Conservation (phyloP, 1,140 invertebrate genomes). For the Danaus melanippus region DNA sequence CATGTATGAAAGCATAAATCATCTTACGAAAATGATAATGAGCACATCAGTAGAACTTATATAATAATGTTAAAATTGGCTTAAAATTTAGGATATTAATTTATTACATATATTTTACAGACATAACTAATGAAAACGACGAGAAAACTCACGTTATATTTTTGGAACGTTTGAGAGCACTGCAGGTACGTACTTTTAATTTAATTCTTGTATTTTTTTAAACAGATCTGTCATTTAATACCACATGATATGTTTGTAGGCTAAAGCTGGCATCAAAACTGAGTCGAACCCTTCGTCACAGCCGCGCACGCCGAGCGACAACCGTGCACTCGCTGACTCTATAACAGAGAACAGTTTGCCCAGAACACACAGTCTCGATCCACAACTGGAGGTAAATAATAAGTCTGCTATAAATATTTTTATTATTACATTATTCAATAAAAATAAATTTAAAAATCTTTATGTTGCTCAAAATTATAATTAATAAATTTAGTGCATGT, state of each 20-base stretch:
- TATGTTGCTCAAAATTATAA: too few species aligned
- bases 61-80: too few species aligned
- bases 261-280: slow-evolving; percentile 60
- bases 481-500: too few species aligned
- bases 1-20: too few species aligned
- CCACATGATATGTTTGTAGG: slow-evolving; percentile 29
- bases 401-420: too few species aligned
- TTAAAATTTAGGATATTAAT: too few species aligned
- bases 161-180: slow-evolving; percentile 58
- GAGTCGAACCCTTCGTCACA: slow-evolving; percentile 56
- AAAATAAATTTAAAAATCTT: too few species aligned
- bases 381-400: slow-evolving; percentile 48
- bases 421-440: too few species aligned
- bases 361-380: slow-evolving; percentile 57
- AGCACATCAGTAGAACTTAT: not conserved
- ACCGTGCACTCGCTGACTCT: slow-evolving; percentile 47
- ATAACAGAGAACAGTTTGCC: slow-evolving; percentile 46
- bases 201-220: not conserved
- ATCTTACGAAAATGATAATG: too few species aligned
- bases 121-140: slow-evolving; percentile 59
- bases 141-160: slow-evolving; percentile 65
- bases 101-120: slow-evolving; percentile 29
- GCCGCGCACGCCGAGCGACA: slow-evolving; percentile 59
- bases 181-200: slow-evolving; percentile 42
- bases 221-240: not conserved